These are phyloP conservation scores for Argya squamiceps DNA, from an alignment of 2,797 vertebrate species.

Conservation along the genomic window DNA sequence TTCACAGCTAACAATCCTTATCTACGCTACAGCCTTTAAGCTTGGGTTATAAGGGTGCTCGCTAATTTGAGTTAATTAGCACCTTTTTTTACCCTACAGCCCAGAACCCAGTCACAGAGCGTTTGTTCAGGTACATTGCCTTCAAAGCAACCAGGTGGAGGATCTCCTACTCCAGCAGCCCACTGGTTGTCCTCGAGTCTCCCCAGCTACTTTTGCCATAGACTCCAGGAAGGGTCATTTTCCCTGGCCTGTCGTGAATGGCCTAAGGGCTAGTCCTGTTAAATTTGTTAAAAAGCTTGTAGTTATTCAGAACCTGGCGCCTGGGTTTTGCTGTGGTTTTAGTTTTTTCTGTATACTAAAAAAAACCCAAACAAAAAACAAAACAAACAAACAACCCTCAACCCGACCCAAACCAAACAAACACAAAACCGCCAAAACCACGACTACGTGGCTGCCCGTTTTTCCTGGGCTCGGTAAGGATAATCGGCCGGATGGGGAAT, in stretches of 20 bases:
- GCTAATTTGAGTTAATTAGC: not conserved
- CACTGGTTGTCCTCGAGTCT: not conserved
- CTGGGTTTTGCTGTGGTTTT: not conserved
- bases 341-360: not conserved
- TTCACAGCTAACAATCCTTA: not conserved
- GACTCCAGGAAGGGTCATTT: not conserved
- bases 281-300: not conserved
- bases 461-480: not conserved
- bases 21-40: not conserved
- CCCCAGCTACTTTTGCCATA: not conserved
- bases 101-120: not conserved
- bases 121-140: not conserved
- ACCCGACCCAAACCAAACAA: too few relatives aligned
- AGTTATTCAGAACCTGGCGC: not conserved
- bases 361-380: not conserved
- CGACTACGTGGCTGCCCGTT: not conserved
- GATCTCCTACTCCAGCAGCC: not conserved
- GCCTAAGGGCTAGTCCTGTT: not conserved
- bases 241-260: not conserved
- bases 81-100: not conserved
- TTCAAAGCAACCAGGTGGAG: not conserved
- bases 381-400: not conserved
- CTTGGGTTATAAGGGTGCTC: not conserved
- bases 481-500: too few relatives aligned
- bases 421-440: not conserved